These are phyloP conservation scores for Terrapene triunguis DNA, from an alignment of 2,113 vertebrate species.

Conservation along the genomic window DNA sequence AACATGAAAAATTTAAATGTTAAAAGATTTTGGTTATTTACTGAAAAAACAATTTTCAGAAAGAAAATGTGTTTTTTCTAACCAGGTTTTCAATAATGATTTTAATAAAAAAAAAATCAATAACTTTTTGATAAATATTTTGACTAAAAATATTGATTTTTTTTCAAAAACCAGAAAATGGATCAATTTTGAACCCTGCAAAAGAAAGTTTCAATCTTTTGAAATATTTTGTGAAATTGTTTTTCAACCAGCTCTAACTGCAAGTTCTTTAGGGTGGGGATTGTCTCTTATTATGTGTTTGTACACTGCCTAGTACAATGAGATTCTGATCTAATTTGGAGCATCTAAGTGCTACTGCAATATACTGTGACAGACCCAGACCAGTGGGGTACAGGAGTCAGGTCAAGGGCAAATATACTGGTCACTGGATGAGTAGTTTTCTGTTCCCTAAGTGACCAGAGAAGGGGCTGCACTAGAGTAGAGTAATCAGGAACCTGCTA, in stretches of 20 bases:
- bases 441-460: too few species aligned
- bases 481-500: too few species aligned
- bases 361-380: background rate
- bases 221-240: background rate
- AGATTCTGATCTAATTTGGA: background rate
- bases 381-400: too few species aligned
- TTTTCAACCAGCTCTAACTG: background rate
- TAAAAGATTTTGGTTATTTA: too few species aligned
- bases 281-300: background rate
- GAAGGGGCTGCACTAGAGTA: too few species aligned
- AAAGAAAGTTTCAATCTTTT: background rate
- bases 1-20: too few species aligned
- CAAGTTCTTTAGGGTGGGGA: background rate
- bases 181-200: background rate
- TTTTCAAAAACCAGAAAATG: background rate
- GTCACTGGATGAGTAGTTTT: too few species aligned
- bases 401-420: too few species aligned
- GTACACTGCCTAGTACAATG: background rate
- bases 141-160: background rate
- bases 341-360: background rate
- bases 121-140: slow-evolving; percentile 29
- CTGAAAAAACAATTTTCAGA: background rate
- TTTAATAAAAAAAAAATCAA: background rate
- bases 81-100: background rate
- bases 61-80: background rate